Evolutionary conservation across 2,113 vertebrate species (phyloP), one percentile per base, ranked within the genome.

Genomic region (Gasterosteus nipponicus): DNA sequence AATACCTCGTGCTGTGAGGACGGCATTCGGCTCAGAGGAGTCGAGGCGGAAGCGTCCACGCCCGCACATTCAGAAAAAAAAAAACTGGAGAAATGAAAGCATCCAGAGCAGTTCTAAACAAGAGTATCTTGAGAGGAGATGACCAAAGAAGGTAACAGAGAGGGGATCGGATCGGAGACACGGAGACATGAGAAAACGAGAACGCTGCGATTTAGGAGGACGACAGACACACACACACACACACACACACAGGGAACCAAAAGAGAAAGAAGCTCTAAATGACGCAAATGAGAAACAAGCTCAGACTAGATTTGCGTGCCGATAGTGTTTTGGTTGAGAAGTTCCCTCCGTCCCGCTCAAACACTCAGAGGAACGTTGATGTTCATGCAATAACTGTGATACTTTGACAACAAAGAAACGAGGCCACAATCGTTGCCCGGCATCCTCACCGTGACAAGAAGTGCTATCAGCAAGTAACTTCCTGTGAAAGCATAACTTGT

Each of bases 61-160:
- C 38, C 46, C 51, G 58, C 26, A 29, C n/a, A 56, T 54, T 81
- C 67, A 58, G 66, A 56, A 31, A 56, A 76, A 56, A 31, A 56
- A 60, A 53, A 76, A 61, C 47, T 19, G 38, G 39, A 58, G 39
- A 31, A 78, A 62, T 26, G n/a, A 72, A 47, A 49, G 33, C 22
- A 75, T 64, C 71, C 62, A 74, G 56, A 47, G 29, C 65, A 62
- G 29, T 6, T 57, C 7, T 31, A 53, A 49, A 59, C 60, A 61
- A 66, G 69, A 68, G 54, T 18, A 67, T 76, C 68, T 73, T 42
- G 49, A 58, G 56, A 67, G 61, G 66, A 85, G 77, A 91, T 88
- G 86, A 87, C 91, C 93, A 92, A 91, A 93, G 80, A 93, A 91
- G 93, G 93, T 38, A 91, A 79, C 42, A 15, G n/a, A 60, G 81